Base-by-base conservation (phyloP, 2,888 invertebrate species). In the Mythimna ferrago region DNA sequence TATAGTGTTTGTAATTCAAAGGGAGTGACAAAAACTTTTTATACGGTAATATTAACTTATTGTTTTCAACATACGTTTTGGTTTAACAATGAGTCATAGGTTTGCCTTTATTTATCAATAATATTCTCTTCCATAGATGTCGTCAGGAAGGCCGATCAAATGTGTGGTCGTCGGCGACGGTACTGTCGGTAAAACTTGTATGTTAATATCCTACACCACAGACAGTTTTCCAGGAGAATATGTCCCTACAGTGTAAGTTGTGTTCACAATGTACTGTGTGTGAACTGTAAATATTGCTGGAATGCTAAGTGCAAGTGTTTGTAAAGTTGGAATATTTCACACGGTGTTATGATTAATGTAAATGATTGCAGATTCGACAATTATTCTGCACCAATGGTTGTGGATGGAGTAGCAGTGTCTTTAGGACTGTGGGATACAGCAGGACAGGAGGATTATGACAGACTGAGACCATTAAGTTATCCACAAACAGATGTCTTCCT, bases 401-500 rank as follows among this genome's bases (percentile, higher is more conserved):
- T 99, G 75, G 99, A 99, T 96, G 99, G 99, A 83, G 99, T 99
- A 88, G 99, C 99, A 81, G 99, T 99, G 19, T 99, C 99, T 88
- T 95, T 99, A 87, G 99, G 99, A 21, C 96, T 99, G 66, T 99
- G 99, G 99, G 99, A 99, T 96, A 99, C 99, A 76, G 99, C 99
- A 21, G 99, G 99, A 26, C 99, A 99, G 95, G 99, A 99, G 96
- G 99, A 99, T 93, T 99, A 99, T 92, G 99, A 99, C 93, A 97
- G 99, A 93, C 97, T 99, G 84, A 97, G 99, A 88, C 99, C 99
- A 58, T 97, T 99, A 82, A 99, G 99, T 87, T 99, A 99, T 95
- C 99, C 99, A 91, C 99, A 99, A 97, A 99, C 99, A 84, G 99
- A 99, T 96, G 99, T 99, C 83, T 99, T 99, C 97, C 98, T 99